Evolutionary conservation across 2,888 invertebrate genomes (phyloP), one percentile per base, ranked within the genome.

Genomic region (Itoplectis maculator): DNA sequence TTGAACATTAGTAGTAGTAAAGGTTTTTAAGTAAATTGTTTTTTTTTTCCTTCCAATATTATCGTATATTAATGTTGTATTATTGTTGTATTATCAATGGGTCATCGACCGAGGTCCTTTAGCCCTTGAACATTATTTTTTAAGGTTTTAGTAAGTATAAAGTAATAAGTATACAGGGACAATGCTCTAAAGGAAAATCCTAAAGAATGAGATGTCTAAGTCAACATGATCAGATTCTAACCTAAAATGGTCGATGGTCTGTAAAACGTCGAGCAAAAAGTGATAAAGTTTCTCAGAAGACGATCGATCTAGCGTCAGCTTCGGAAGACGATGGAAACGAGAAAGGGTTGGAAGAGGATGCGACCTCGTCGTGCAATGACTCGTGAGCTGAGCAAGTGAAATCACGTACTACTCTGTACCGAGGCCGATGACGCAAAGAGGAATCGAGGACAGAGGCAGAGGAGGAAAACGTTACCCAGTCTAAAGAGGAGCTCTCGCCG

Each of bases 311-410:
- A 63, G 20, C 15, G 37, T 65, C 20, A 40, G 8, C 9, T 7
- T 29, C 9, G 29, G 23, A 35, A 35, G 35, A 47, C 29, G 15
- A 63, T 29, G 13, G 59, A 63, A 82, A 59, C 73, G 68, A 63
- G 59, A 79, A 79, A 65, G 78, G 40, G 76, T 63, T 81, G 61
- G 75, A n/a, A n/a, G 84, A 76, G 81, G 84, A 65, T 23, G 37
- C n/a, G 47, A 66, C 47, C 47, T 49, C 63, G 13, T 45, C 70
- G 69, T 74, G 54, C 63, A 66, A 49, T 40, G 49, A 75, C 65
- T 74, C 74, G 82, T 79, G 74, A 86, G 84, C 88, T 81, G 81
- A 82, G 83, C 83, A 79, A 72, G 66, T 77, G 81, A 85, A 84
- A 88, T 86, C 84, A 81, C 77, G 85, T 85, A 86, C 83, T 82